Evolutionary conservation across 1,140 invertebrate species (phyloP), one percentile per base, ranked within the genome.

Genomic region (Agrypnia vestita): DNA sequence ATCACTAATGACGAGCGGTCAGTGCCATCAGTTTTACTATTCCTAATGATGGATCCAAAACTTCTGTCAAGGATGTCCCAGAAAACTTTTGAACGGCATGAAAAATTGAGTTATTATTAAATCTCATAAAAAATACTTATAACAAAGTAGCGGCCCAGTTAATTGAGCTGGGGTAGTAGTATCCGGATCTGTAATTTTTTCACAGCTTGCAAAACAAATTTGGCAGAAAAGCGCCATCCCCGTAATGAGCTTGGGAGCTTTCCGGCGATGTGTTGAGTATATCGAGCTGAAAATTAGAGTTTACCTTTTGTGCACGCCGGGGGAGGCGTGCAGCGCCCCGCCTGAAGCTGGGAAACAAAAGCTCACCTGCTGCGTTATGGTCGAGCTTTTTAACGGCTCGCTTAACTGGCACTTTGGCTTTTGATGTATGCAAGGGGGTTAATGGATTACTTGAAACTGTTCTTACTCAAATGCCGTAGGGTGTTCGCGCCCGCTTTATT

Each of bases 261-360:
- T 61, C 55, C 44, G 49, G 49, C 49, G 53, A 53, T 73, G 73
- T 56, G 74, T 78, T 71, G 51, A 78, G 49, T 78, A 69, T 79
- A 79, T 79, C 77, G 77, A 79, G 77, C 77, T 79, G 77, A 79
- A 79, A 79, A 79, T 79, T 79, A 79, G 77, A 79, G 51, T 73
- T 55, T 17, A 69, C 64, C 64, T 69, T 69, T 44, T 69, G 44
- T 47, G 35, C 15, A 17, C 49, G 49, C 3, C 11, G 25, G 49
- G n/a, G n/a, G 49, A 51, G 8, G 25, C 1, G 25, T 35, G 25
- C 19, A 62, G 61, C 13, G 25, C n/a, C 61, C 25, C 61, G 9
- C 25, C 64, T 69, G 64, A 69, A 47, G 35, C 61, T 35, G 25
- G 21, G 19, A 19, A 64, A 69, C 64, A 69, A 69, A 69, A 69